Evolutionary conservation across 2,888 invertebrate genomes (phyloP).

Genomic region (Bombylius major): DNA sequence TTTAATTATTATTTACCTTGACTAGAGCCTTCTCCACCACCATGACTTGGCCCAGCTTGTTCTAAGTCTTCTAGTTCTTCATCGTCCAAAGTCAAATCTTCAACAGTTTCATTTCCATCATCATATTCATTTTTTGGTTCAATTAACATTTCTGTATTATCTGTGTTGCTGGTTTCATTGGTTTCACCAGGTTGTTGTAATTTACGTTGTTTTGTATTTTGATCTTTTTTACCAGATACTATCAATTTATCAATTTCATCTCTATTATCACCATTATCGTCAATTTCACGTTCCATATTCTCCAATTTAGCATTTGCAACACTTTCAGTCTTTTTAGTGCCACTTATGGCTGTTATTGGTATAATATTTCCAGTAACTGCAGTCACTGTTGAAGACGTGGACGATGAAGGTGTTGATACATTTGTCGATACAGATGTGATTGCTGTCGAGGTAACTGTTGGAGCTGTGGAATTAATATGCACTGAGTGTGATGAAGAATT

Average conservation of each 20-base stretch:
- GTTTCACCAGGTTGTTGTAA: slow-evolving; percentile 19
- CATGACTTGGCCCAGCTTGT: slow-evolving; percentile 56
- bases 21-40: slow-evolving; percentile 54
- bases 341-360: slow-evolving; percentile 17
- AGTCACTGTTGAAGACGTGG: slow-evolving; percentile 1
- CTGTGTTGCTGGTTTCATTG: slow-evolving; percentile 14
- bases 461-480: slow-evolving; percentile 27
- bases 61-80: slow-evolving; percentile 60
- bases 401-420: slow-evolving; percentile 6
- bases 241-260: slow-evolving; percentile 13
- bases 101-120: slow-evolving; percentile 60
- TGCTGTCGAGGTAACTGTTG: slow-evolving; percentile 19
- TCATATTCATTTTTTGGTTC: slow-evolving; percentile 66
- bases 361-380: slow-evolving; percentile 4
- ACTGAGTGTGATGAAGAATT: slow-evolving; percentile 36
- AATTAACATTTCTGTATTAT: slow-evolving; percentile 34
- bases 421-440: slow-evolving; percentile 8
- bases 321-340: slow-evolving; percentile 40
- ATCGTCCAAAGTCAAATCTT: slow-evolving; percentile 74
- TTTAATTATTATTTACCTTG: slow-evolving; percentile 40
- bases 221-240: slow-evolving; percentile 11
- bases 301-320: slow-evolving; percentile 26
- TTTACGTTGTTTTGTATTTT: slow-evolving; percentile 17
- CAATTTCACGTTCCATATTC: slow-evolving; percentile 11
- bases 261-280: slow-evolving; percentile 13